Percentiles rank a stretch among this genome's conserved stretches.
phyloP scores from a whole-genome alignment of 1,140 invertebrate genomes.

The Neodiprion pinetum region DNA sequence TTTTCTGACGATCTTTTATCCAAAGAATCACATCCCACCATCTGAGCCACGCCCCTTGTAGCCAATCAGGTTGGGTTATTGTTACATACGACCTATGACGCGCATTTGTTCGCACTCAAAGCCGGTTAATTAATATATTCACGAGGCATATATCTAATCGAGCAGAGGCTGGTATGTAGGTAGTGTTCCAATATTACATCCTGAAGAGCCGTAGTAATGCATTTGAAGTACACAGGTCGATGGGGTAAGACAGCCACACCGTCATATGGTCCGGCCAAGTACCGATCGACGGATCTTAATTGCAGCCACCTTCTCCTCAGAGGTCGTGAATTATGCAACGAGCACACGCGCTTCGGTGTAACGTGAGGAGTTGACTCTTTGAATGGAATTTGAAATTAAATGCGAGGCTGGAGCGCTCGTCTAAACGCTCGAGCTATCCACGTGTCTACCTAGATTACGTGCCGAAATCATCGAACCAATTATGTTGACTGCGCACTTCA shows the following conservation, averaged over 20 bases:
- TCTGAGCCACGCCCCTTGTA: not conserved
- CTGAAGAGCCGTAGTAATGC: not conserved
- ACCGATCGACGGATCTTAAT: not conserved
- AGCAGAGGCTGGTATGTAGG: not conserved
- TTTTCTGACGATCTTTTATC: not conserved
- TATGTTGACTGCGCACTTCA: too few relatives aligned
- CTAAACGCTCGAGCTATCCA: not conserved
- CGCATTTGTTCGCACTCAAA: not conserved
- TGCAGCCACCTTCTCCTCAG: not conserved
- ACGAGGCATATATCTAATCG: not conserved
- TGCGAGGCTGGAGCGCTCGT: not conserved
- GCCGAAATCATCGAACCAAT: not conserved
- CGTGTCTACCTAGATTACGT: not conserved
- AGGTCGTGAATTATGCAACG: constrained; percentile 4
- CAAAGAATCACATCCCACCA: not conserved
- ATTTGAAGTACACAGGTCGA: not conserved
- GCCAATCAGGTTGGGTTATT: not conserved
- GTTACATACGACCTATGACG: not conserved
- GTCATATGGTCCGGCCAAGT: not conserved
- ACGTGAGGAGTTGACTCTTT: not conserved
- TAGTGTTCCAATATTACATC: not conserved
- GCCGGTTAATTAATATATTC: not conserved
- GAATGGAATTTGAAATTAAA: not conserved
- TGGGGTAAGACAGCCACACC: not conserved
- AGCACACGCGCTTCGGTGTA: not conserved